Evolutionary conservation across 2,797 vertebrate species (phyloP).

Genomic region (Phylloscopus collybita): DNA sequence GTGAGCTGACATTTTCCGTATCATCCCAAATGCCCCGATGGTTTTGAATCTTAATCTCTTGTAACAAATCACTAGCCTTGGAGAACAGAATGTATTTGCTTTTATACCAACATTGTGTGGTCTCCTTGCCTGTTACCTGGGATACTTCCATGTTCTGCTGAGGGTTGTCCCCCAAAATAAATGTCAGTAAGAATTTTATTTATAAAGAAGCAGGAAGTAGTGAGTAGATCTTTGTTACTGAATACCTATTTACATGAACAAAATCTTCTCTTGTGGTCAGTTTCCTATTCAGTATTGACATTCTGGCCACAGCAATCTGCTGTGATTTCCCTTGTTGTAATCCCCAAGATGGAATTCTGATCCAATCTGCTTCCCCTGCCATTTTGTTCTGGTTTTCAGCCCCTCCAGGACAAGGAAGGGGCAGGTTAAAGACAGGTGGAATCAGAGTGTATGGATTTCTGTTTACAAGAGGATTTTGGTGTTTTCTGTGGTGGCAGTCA

Average conservation of each 20-base stretch:
- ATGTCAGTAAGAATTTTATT: background rate
- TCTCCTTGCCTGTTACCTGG: background rate
- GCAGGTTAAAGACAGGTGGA: background rate
- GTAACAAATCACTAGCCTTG: background rate
- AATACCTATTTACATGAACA: background rate
- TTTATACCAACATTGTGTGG: background rate
- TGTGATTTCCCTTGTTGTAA: background rate
- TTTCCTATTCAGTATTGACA: background rate
- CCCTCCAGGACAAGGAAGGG: background rate
- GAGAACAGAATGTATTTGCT: background rate
- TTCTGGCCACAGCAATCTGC: background rate
- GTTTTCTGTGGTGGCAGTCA: background rate
- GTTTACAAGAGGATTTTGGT: background rate
- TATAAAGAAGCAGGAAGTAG: background rate
- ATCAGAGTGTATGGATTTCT: background rate
- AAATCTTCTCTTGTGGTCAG: background rate
- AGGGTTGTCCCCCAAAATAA: background rate
- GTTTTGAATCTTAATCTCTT: background rate
- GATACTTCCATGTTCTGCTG: background rate
- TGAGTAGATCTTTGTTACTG: background rate
- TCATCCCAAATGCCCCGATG: background rate
- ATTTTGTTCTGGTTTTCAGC: background rate
- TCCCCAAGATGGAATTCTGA: accelerated
- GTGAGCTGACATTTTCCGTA: background rate
- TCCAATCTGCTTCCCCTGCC: background rate